Conservation (phyloP, 2,888 invertebrate species). For the Lepas anatifera region DNA sequence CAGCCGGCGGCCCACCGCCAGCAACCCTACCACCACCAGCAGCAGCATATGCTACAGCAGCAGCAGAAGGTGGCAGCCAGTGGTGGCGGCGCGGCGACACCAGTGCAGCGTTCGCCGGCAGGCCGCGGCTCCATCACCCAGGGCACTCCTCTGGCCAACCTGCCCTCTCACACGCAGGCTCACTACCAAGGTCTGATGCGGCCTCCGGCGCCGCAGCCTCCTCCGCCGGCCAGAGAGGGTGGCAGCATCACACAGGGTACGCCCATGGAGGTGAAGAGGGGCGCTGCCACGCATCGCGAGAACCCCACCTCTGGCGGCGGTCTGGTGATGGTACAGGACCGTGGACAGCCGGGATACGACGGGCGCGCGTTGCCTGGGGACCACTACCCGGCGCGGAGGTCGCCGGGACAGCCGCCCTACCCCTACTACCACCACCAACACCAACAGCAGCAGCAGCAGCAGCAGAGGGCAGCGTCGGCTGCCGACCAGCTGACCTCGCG, state of each 20-base stretch:
- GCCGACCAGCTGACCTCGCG: constrained; percentile 41
- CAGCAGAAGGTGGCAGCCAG: constrained; percentile 18
- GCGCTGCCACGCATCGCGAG: constrained; percentile 7
- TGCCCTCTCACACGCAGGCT: constrained; percentile 23
- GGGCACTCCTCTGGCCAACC: constrained; percentile 22
- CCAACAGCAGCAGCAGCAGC: constrained; percentile 17
- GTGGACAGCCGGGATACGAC: constrained; percentile 19
- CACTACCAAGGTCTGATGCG: constrained; percentile 31
- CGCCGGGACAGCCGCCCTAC: constrained; percentile 21
- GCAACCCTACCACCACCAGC: constrained; percentile 30
- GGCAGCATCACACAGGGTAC: constrained; percentile 89
- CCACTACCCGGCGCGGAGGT: constrained; percentile 18
- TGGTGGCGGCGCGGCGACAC: constrained; percentile 24
- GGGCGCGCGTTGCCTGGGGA: not conserved
- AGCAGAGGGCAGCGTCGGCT: constrained; percentile 9
- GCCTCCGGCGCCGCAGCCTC: constrained; percentile 38
- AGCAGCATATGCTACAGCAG: constrained; percentile 29
- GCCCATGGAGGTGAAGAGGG: constrained; percentile 44
- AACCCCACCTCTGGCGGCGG: constrained; percentile 17
- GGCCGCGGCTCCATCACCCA: constrained; percentile 26
- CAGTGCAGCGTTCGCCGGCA: constrained; percentile 22
- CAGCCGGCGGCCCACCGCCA: constrained; percentile 20
- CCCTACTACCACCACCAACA: constrained; percentile 16
- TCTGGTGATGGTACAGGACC: constrained; percentile 1
- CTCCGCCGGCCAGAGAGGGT: constrained; percentile 33